phyloP scores from a whole-genome alignment of 1,140 invertebrate species.

The Anoplophora glabripennis region DNA sequence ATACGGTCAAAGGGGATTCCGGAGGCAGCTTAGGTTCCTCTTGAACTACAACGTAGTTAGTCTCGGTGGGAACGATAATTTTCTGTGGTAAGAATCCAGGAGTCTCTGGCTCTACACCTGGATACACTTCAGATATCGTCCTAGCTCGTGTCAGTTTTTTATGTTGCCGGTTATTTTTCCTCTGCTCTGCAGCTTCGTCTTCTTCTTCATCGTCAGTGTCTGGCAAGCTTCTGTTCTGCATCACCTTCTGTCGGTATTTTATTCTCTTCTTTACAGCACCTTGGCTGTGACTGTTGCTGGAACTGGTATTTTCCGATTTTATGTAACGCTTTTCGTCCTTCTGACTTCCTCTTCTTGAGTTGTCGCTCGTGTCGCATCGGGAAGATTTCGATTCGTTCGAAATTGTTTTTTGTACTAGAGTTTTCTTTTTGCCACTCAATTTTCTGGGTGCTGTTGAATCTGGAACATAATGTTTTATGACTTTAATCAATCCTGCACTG shows the following conservation, averaged over 20 bases:
- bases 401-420: constrained; percentile 14
- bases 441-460: constrained; percentile 32
- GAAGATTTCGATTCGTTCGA: constrained; percentile 22
- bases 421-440: constrained; percentile 15
- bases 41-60: constrained; percentile 16
- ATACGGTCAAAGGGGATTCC: constrained; percentile 53
- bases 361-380: constrained; percentile 9
- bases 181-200: constrained; percentile 15
- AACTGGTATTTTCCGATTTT: constrained; percentile 23
- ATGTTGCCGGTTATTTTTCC: constrained; percentile 20
- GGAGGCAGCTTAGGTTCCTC: constrained; percentile 18
- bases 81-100: background rate
- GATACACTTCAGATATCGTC: constrained; percentile 21
- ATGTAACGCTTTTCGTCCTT: constrained; percentile 19
- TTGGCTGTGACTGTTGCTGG: constrained; percentile 22
- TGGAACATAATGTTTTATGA: no score
- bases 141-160: constrained; percentile 28
- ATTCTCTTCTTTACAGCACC: constrained; percentile 45
- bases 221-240: constrained; percentile 26
- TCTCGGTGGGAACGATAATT: constrained; percentile 44
- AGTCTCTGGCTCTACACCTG: background rate
- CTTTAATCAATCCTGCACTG: no score
- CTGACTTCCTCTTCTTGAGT: constrained; percentile 11
- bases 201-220: constrained; percentile 41
- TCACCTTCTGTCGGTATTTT: constrained; percentile 36